Evolutionary conservation across 2,797 vertebrate species (phyloP).

Genomic region (Rhincodon typus): DNA sequence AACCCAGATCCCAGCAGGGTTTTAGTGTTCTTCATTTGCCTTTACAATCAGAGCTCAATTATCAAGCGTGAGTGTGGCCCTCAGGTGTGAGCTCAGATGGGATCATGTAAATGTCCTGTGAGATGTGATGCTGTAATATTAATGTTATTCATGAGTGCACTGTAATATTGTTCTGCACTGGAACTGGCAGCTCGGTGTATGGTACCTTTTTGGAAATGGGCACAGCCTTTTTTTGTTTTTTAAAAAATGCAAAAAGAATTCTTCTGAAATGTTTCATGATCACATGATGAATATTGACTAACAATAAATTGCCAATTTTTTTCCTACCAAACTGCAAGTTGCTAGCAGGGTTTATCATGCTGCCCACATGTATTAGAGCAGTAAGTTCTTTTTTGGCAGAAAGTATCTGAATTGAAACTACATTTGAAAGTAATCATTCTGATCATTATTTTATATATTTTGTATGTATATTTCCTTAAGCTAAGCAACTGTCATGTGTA

Average conservation of each 20-base stretch:
- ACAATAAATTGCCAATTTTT: background rate
- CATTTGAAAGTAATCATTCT: background rate
- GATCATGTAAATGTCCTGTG: conserved; percentile 71
- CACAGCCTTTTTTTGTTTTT: background rate
- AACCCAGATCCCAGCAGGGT: conserved; percentile 64
- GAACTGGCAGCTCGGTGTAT: conserved; percentile 43
- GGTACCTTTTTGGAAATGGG: conserved; percentile 32
- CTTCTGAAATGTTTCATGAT: background rate
- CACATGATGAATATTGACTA: conserved; percentile 7
- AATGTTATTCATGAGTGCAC: conserved; percentile 57
- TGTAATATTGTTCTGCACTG: conserved; percentile 68
- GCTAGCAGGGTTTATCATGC: background rate
- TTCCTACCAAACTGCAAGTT: background rate
- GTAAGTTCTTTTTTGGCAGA: background rate
- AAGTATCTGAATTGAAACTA: background rate
- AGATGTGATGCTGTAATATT: conserved; percentile 63
- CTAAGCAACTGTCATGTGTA: background rate
- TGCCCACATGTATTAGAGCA: background rate
- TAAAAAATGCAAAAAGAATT: background rate
- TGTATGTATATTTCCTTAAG: background rate
- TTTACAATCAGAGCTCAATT: conserved; percentile 64
- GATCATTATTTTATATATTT: conserved; percentile 11
- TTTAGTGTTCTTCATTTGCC: conserved; percentile 77
- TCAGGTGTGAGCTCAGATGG: conserved; percentile 74
- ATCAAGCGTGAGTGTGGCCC: conserved; percentile 68